Percentiles rank a stretch among this genome's conserved stretches.
Evolutionary conservation across 1,140 invertebrate species (phyloP).

Genomic region (Cylas formicarius): DNA sequence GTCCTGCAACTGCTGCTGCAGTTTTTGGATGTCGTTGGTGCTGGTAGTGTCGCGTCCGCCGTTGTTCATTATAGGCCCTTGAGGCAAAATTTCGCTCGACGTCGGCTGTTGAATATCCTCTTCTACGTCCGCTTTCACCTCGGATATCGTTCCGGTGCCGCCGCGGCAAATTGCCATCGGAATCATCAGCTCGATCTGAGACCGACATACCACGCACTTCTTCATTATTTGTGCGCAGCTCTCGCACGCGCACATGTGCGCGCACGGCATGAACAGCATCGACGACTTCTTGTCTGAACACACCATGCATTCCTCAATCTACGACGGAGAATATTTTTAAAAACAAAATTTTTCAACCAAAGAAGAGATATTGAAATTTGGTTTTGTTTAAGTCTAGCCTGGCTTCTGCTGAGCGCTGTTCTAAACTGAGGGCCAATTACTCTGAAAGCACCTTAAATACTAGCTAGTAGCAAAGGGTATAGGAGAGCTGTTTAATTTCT

Average conservation of each 20-base stretch:
- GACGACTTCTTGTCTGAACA: slow-evolving; percentile 90
- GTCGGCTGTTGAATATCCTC: slow-evolving; percentile 39
- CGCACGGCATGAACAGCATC: slow-evolving; percentile 87
- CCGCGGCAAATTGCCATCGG: slow-evolving; percentile 65
- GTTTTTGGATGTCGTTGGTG: slow-evolving; percentile 81
- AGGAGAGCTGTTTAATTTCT: too few relatives aligned
- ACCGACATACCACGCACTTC: slow-evolving; percentile 90
- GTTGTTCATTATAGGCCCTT: slow-evolving; percentile 70
- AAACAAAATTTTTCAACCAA: neutral
- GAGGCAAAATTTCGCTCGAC: slow-evolving; percentile 34
- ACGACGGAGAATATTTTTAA: slow-evolving; percentile 28
- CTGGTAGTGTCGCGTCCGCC: slow-evolving; percentile 70
- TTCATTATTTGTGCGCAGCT: slow-evolving; percentile 90
- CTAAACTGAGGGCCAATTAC: too few relatives aligned
- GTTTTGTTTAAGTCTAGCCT: too few relatives aligned
- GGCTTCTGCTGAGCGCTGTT: too few relatives aligned
- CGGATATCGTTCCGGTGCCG: slow-evolving; percentile 44
- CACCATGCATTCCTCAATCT: slow-evolving; percentile 94
- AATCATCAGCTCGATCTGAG: slow-evolving; percentile 74
- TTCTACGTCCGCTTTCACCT: slow-evolving; percentile 46
- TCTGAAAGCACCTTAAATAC: too few relatives aligned
- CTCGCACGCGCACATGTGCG: slow-evolving; percentile 91
- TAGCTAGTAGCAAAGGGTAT: too few relatives aligned
- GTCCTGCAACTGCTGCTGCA: slow-evolving; percentile 93
- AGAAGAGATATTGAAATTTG: too few relatives aligned